A percentile compares a stretch with the other conserved stretches of the same genome.
phyloP scores from a whole-genome alignment of 2,888 invertebrate genomes.

The Amaurobius ferox region DNA sequence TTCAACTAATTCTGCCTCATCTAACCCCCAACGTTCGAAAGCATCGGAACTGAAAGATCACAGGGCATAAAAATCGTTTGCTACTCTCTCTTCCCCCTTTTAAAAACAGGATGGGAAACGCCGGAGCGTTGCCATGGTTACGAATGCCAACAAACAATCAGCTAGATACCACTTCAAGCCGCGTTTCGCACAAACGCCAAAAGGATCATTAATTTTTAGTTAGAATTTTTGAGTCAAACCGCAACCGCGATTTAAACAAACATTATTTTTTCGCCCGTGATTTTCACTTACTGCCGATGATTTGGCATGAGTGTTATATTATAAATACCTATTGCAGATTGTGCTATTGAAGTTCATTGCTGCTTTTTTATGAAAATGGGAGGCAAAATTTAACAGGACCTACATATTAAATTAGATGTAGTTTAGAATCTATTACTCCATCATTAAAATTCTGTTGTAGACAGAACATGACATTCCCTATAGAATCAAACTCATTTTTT shows the following conservation, averaged over 20 bases:
- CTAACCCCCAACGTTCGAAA: neutral
- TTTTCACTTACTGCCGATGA: too few relatives aligned
- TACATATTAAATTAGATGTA: too few relatives aligned
- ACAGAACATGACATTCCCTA: too few relatives aligned
- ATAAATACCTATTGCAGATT: too few relatives aligned
- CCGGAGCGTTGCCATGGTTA: constrained; percentile 54
- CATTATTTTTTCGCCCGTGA: neutral
- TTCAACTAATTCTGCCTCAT: too few relatives aligned
- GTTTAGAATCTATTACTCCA: too few relatives aligned
- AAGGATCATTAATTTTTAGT: constrained; percentile 47
- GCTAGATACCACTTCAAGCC: constrained; percentile 58
- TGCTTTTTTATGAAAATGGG: too few relatives aligned
- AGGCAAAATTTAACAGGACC: too few relatives aligned
- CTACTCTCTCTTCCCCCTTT: constrained; percentile 33
- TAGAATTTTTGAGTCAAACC: constrained; percentile 37
- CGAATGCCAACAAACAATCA: constrained; percentile 64
- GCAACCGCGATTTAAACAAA: constrained; percentile 54
- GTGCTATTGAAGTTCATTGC: too few relatives aligned
- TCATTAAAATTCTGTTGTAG: too few relatives aligned
- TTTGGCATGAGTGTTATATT: too few relatives aligned
- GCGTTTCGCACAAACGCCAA: constrained; percentile 34
- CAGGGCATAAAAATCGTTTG: constrained; percentile 45
- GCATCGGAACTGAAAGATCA: constrained; percentile 11
- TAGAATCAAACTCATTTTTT: too few relatives aligned
- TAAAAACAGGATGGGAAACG: constrained; percentile 51